Base-by-base conservation (phyloP, 1,140 invertebrate genomes). In the Campodea augens region DNA sequence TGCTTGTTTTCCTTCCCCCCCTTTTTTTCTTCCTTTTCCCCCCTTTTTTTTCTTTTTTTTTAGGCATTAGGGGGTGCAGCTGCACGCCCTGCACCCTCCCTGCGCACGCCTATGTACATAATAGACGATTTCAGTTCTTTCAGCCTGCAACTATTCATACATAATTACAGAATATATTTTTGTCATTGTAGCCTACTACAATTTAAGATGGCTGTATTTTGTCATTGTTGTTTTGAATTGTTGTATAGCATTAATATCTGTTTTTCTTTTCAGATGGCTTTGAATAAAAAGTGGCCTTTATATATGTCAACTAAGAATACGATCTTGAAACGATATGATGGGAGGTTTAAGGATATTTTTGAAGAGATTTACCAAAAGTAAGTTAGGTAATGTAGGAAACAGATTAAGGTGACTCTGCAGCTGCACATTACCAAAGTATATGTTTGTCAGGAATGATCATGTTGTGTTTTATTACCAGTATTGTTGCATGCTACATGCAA, bases 341-440 rank as follows among this genome's bases (percentile, higher is more conserved):
- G 86, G 10, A 68, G 81, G n/a, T 90, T 91, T 62, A 89, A 90
- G 64, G 87, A 91, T 57, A 89, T 91, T 51, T 91, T 92, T 62
- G 72, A 89, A 66, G 84, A 87, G 58, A 78, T 90, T 53, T 90
- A 74, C 62, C 73, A 87, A 51, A 74, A 70, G 77, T 83, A 69
- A 60, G 62, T 57, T n/a, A n/a, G n/a, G n/a, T n/a, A n/a, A n/a
- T n/a, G n/a, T n/a, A n/a, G n/a, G n/a, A n/a, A n/a, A n/a, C n/a
- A n/a, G n/a, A n/a, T n/a, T n/a, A n/a, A n/a, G n/a, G n/a, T n/a
- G n/a, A n/a, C n/a, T n/a, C n/a, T n/a, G n/a, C n/a, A n/a, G n/a
- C n/a, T n/a, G n/a, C n/a, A n/a, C n/a, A n/a, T n/a, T n/a, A n/a
- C n/a, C n/a, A n/a, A n/a, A n/a, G n/a, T n/a, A n/a, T n/a, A n/a